phyloP scores from a whole-genome alignment of 2,888 invertebrate species.

The Heteropelma amictum region DNA sequence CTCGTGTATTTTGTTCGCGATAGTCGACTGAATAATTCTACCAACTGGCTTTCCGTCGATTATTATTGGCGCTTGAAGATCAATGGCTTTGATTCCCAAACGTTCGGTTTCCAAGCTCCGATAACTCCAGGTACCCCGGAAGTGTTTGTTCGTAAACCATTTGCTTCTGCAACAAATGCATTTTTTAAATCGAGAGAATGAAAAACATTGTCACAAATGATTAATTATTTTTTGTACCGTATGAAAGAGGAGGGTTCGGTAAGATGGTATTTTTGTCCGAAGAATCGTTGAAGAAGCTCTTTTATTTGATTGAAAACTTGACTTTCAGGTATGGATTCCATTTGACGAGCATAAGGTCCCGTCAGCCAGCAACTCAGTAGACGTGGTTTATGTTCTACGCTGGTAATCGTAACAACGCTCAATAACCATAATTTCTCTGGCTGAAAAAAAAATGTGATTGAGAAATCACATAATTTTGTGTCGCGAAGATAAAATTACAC shows the following conservation, averaged over 20 bases:
- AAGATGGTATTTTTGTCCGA: conserved; percentile 78
- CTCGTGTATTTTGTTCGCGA: neutral
- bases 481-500: no score
- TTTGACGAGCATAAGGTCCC: conserved; percentile 81
- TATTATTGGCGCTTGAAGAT: conserved; percentile 80
- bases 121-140: conserved; percentile 86
- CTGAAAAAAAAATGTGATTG: no score
- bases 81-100: conserved; percentile 77
- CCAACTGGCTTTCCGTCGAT: conserved; percentile 73
- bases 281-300: conserved; percentile 79
- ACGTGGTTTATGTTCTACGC: conserved; percentile 81
- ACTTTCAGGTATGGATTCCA: conserved; percentile 81
- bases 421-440: conserved; percentile 81
- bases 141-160: conserved; percentile 85
- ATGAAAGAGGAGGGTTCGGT: conserved; percentile 78
- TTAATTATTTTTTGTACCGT: conserved; percentile 78
- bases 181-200: no score
- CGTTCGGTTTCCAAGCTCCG: conserved; percentile 77
- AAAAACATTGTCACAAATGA: no score
- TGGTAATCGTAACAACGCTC: conserved; percentile 82
- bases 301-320: conserved; percentile 78
- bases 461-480: no score
- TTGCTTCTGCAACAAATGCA: no score
- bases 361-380: conserved; percentile 84
- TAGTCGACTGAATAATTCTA: no score